These are phyloP conservation scores for Dryobates pubescens DNA, from an alignment of 2,797 vertebrate genomes.

Conservation along the genomic window DNA sequence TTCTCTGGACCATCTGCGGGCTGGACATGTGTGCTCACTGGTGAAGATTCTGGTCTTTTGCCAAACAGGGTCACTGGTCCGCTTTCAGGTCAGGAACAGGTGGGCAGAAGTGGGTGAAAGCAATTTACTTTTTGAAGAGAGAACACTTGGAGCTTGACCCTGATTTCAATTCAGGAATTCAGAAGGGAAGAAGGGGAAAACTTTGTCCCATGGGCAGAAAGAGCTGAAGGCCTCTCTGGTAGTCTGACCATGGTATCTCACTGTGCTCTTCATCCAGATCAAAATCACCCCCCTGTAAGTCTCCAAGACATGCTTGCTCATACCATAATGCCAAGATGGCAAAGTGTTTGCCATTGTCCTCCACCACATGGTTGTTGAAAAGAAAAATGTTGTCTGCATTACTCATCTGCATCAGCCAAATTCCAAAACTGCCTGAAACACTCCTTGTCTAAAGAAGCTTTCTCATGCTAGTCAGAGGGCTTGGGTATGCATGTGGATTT, in stretches of 20 bases:
- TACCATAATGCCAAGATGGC: background rate
- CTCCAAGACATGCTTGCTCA: background rate
- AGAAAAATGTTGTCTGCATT: background rate
- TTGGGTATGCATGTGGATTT: background rate
- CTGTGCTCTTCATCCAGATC: background rate
- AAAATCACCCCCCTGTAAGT: background rate
- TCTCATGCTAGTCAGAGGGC: background rate
- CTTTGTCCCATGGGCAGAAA: background rate
- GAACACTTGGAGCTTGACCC: background rate
- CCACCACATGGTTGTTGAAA: background rate
- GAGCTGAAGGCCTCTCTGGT: background rate
- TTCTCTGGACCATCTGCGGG: background rate
- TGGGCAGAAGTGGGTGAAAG: background rate
- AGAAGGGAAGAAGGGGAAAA: background rate
- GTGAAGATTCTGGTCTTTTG: background rate
- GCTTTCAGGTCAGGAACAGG: background rate
- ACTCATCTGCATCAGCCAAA: background rate
- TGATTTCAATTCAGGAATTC: background rate
- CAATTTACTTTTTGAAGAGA: background rate
- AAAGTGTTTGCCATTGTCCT: background rate
- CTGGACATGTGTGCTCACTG: background rate
- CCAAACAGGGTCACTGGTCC: background rate
- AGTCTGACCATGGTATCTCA: background rate
- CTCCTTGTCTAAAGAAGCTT: background rate
- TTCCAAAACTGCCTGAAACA: background rate